A percentile compares a stretch with the other conserved stretches of the same genome.
phyloP scores from a whole-genome alignment of 2,888 invertebrate species.

The Xanthia icteritia region DNA sequence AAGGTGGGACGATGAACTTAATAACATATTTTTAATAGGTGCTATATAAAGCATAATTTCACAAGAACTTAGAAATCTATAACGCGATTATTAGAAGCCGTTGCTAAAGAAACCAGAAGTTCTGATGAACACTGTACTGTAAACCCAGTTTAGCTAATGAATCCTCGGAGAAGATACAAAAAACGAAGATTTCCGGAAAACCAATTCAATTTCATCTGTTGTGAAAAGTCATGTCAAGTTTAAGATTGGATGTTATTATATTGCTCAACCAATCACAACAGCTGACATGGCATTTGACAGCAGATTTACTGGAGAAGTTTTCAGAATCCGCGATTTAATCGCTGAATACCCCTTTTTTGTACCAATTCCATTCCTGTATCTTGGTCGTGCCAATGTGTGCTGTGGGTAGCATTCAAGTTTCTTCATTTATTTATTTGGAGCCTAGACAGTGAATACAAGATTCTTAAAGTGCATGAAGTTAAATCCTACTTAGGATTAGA shows the following conservation, averaged over 20 bases:
- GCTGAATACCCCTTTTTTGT: not conserved
- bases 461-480: not conserved
- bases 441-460: not conserved
- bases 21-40: slow-evolving; percentile 32
- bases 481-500: not conserved
- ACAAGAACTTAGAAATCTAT: slow-evolving; percentile 18
- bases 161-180: too few relatives aligned
- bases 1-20: slow-evolving; percentile 74
- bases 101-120: not conserved
- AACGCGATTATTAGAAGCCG: not conserved
- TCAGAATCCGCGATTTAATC: slow-evolving; percentile 6
- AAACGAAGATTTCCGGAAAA: not conserved
- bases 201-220: not conserved
- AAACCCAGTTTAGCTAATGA: not conserved
- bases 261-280: slow-evolving; percentile 13
- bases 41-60: slow-evolving; percentile 22
- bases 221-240: slow-evolving; percentile 11
- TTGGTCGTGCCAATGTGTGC: not conserved
- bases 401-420: not conserved
- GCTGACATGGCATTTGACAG: slow-evolving; percentile 39
- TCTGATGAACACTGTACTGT: not conserved
- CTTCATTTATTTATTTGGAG: slow-evolving; percentile 2
- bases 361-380: slow-evolving; percentile 18
- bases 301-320: slow-evolving; percentile 17
- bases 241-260: not conserved